Evolutionary conservation across 2,113 vertebrate genomes (phyloP).

Genomic region (Willisornis vidua): DNA sequence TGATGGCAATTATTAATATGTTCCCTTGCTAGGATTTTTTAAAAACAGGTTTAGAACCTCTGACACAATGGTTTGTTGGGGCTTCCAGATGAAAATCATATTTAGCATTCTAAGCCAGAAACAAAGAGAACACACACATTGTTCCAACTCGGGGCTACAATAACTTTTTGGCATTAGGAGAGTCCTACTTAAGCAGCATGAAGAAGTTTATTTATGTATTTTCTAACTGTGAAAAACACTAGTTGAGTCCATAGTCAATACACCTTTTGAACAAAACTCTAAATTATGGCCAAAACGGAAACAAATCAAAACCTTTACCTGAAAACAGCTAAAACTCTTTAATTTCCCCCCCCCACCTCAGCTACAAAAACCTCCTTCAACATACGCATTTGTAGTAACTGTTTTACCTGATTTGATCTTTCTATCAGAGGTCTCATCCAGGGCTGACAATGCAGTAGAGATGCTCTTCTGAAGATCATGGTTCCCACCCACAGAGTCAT

Average conservation of each 20-base stretch:
- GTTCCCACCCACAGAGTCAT: constrained; percentile 89
- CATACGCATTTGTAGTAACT: not conserved
- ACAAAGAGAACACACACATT: not conserved
- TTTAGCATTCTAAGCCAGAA: not conserved
- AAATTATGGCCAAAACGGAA: not conserved
- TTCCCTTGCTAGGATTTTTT: not conserved
- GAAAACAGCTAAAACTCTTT: not conserved
- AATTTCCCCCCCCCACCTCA: not conserved
- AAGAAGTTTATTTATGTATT: not conserved
- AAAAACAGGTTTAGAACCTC: not conserved
- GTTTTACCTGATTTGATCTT: constrained; percentile 86
- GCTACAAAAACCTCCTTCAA: not conserved
- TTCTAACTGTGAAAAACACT: not conserved
- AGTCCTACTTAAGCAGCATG: not conserved
- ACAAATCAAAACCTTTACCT: not conserved
- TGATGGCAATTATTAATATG: not conserved
- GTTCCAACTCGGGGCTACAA: not conserved
- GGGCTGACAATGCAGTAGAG: constrained; percentile 83
- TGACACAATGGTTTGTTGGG: not conserved
- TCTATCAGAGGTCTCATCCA: constrained; percentile 87
- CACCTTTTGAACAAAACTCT: not conserved
- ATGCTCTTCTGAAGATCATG: constrained; percentile 91
- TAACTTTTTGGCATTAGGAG: not conserved
- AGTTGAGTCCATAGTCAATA: not conserved
- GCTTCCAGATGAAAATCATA: not conserved